Percentiles rank a stretch among this genome's conserved stretches.
phyloP scores from a whole-genome alignment of 2,113 vertebrate species.

The Lophius piscatorius region DNA sequence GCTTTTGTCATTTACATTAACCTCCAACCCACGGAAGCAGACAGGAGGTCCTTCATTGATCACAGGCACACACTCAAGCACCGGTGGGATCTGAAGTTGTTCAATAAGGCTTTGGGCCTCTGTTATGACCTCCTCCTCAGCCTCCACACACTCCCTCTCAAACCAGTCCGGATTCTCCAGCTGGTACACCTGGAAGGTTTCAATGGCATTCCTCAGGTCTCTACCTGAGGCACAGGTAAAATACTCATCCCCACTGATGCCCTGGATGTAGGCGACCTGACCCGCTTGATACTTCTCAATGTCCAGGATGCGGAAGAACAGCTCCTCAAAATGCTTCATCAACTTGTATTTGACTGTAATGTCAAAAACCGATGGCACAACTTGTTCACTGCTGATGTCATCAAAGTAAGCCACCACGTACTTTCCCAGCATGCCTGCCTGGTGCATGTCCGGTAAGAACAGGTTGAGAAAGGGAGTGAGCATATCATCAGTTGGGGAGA shows the following conservation, averaged over 20 bases:
- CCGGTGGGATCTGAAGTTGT: conserved; percentile 4
- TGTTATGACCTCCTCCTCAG: conserved; percentile 64
- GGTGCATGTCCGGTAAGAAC: conserved; percentile 90
- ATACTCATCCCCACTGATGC: conserved; percentile 83
- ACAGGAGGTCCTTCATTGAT: conserved; percentile 64
- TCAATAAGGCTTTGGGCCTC: conserved; percentile 24
- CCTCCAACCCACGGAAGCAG: conserved; percentile 32
- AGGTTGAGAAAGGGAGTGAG: conserved; percentile 90
- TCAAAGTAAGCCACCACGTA: conserved; percentile 94
- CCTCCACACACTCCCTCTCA: conserved; percentile 78
- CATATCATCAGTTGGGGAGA: conserved; percentile 85
- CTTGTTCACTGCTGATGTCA: conserved; percentile 80
- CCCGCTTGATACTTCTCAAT: conserved; percentile 90
- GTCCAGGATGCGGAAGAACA: conserved; percentile 92
- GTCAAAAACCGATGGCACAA: conserved; percentile 89
- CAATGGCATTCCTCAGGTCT: conserved; percentile 82
- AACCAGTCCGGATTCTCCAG: conserved; percentile 87
- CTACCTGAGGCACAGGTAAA: conserved; percentile 82
- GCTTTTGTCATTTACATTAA: not conserved
- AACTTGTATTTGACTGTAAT: conserved; percentile 86
- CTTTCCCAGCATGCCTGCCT: conserved; percentile 85
- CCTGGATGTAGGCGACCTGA: conserved; percentile 81
- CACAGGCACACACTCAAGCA: conserved; percentile 68
- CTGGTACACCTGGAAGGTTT: conserved; percentile 85
- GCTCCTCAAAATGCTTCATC: conserved; percentile 92